Evolutionary conservation across 2,797 vertebrate genomes (phyloP), one percentile per base, ranked within the genome.

Genomic region (Malurus splendens): DNA sequence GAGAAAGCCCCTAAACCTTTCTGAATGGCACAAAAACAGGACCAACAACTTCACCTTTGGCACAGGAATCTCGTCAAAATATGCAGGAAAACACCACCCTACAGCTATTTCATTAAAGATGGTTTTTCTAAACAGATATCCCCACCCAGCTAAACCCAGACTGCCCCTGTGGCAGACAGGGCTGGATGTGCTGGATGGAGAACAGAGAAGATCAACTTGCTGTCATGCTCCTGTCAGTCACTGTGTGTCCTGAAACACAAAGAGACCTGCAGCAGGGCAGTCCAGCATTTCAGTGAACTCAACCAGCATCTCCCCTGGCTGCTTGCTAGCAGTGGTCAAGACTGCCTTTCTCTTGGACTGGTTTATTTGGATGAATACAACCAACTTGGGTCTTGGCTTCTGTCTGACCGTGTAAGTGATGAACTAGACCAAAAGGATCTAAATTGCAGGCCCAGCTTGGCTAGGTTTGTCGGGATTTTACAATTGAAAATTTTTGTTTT

Each of bases 401-500:
- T 75, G 2, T 80, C 27, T 0, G 30, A 41, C 45, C 82, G 54
- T 23, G 4, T 75, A 76, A 86, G 28, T 23, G 24, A 42, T 15
- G 41, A 36, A 20, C 32, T 71, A 68, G 62, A 68, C 59, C 52
- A 44, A 77, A 45, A 82, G 19, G 50, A 57, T 73, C 67, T 75
- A 38, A 66, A 93, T 28, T 54, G 56, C n/a, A 79, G 72, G 24
- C 51, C 36, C 50, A 55, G 51, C 36, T 91, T 94, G 83, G 59
- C 28, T 87, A 81, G 19, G 57, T 93, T 95, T 93, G 52, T 61
- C 74, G 51, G 48, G 51, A 85, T 80, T 94, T 92, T 89, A 87
- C 55, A 88, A 32, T 71, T 74, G 61, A 61, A 6, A 70, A 85
- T 83, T 91, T 68, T 79, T 68, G 28, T 80, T 88, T 94, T 50